These are phyloP conservation scores for Glomeris maerens DNA, from an alignment of 1,140 invertebrate species.

Conservation along the genomic window DNA sequence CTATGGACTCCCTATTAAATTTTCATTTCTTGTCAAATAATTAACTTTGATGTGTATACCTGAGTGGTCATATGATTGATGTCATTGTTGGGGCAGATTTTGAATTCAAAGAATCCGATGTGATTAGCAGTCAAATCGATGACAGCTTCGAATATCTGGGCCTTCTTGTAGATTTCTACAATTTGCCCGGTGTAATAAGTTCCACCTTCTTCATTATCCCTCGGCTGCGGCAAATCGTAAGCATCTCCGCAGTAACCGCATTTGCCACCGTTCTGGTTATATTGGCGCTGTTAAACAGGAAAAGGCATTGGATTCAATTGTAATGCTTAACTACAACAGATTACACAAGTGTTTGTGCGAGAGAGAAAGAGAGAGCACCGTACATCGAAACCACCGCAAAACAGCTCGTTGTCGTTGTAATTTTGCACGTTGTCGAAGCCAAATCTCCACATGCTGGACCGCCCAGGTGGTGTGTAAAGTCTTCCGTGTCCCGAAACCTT, in stretches of 20 bases:
- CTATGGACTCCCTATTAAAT: background rate
- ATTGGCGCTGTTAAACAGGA: background rate
- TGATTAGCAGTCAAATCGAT: slow-evolving; percentile 40
- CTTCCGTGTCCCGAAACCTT: slow-evolving; percentile 19
- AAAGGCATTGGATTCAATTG: background rate
- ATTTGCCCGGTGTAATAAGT: slow-evolving; percentile 41
- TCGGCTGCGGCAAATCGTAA: slow-evolving; percentile 35
- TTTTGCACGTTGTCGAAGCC: slow-evolving; percentile 57
- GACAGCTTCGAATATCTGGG: slow-evolving; percentile 29
- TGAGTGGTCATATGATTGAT: slow-evolving; percentile 36
- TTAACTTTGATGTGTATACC: background rate
- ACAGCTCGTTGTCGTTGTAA: slow-evolving; percentile 48
- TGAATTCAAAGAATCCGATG: slow-evolving; percentile 39
- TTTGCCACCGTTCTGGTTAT: slow-evolving; percentile 28
- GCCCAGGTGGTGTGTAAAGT: slow-evolving; percentile 21
- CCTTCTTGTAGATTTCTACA: slow-evolving; percentile 27
- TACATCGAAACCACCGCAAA: slow-evolving; percentile 44
- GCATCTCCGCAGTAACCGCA: slow-evolving; percentile 29
- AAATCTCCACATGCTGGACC: slow-evolving; percentile 45
- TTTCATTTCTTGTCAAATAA: background rate
- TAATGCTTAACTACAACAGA: background rate
- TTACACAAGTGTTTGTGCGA: background rate
- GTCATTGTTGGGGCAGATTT: slow-evolving; percentile 37
- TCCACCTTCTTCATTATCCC: slow-evolving; percentile 47
- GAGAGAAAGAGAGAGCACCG: background rate